phyloP scores from a whole-genome alignment of 2,797 vertebrate species.

The Anguilla pacifica region DNA sequence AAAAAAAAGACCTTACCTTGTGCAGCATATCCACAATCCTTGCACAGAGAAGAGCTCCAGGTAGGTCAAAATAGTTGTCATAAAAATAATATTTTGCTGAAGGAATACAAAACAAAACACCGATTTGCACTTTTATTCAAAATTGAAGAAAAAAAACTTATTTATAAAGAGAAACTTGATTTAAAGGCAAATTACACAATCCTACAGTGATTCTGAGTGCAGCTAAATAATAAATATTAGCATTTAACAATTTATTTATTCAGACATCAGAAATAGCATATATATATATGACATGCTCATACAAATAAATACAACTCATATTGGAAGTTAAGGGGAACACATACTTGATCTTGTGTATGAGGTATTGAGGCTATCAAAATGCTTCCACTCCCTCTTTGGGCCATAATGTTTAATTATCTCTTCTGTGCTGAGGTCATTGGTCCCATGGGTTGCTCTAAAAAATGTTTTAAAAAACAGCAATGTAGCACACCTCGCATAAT shows the following conservation, averaged over 20 bases:
- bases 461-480: slow-evolving; percentile 21
- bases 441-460: slow-evolving; percentile 87
- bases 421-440: slow-evolving; percentile 78
- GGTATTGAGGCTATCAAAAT: slow-evolving; percentile 83
- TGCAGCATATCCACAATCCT: slow-evolving; percentile 86
- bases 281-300: no score
- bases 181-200: slow-evolving; percentile 8
- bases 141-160: background rate
- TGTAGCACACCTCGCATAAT: no score
- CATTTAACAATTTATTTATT: background rate
- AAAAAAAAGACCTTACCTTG: slow-evolving; percentile 74
- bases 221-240: background rate
- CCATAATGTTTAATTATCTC: slow-evolving; percentile 82
- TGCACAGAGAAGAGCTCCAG: slow-evolving; percentile 89
- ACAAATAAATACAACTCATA: background rate
- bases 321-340: background rate
- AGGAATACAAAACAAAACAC: slow-evolving; percentile 49
- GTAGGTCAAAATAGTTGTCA: slow-evolving; percentile 96
- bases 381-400: slow-evolving; percentile 83
- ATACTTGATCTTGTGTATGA: slow-evolving; percentile 88
- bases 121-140: background rate
- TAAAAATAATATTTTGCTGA: slow-evolving; percentile 95
- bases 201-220: background rate
- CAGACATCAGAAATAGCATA: background rate
- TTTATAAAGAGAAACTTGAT: background rate